Evolutionary conservation across 2,888 invertebrate genomes (phyloP), one percentile per base, ranked within the genome.

Genomic region (Ptychoptera contaminata): DNA sequence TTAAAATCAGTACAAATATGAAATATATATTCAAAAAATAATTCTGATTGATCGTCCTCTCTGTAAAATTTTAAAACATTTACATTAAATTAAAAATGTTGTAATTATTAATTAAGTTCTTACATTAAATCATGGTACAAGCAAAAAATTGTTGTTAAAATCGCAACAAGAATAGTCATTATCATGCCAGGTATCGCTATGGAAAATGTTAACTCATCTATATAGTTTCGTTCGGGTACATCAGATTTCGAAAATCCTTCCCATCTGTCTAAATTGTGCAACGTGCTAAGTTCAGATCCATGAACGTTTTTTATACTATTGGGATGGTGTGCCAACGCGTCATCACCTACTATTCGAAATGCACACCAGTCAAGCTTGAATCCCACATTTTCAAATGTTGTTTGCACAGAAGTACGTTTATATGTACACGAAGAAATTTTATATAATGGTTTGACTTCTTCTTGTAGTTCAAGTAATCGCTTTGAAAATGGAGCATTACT

Each of bases 341-440:
- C 62, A 8, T 57, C 53, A 7, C 71, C 65, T 58, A 87, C 83
- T 72, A 91, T 68, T 62, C 79, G 75, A 60, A 91, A 91, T 43
- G 80, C 79, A 56, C 91, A 92, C 91, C 91, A 92, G 60, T 92
- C 91, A 12, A 91, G 63, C 31, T 79, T 74, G 55, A 90, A 79
- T 1, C 79, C 80, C 8, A 79, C 79, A 48, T 81, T 79, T 49
- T 87, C 71, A 61, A 92, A 91, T 47, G 80, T 71, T 53, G 82
- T 72, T 59, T 92, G 90, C 0, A 86, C 85, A 0, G 85, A 82
- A 0, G 88, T 90, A 47, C 84, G 71, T 60, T 90, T 91, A 59
- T 82, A 88, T 0, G 87, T 87, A 56, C 91, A 92, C 14, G 80
- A 77, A 1, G 77, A 72, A 37, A 84, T 65, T 50, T 82, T 82